Conservation (phyloP, 2,888 invertebrate genomes). For the Lithosia quadra region DNA sequence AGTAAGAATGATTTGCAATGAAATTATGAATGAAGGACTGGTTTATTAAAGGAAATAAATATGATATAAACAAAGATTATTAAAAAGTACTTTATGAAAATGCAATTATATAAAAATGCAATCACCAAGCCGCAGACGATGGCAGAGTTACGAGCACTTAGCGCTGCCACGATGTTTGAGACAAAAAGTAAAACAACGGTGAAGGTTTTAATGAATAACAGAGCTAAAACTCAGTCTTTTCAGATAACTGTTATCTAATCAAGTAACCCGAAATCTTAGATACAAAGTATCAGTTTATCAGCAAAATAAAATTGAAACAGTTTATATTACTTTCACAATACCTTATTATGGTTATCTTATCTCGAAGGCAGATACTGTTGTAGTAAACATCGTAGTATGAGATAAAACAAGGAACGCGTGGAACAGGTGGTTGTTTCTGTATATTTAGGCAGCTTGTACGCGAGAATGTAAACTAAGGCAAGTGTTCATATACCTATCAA, state of each 20-base stretch:
- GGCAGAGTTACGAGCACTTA: not conserved
- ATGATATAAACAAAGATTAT: too few relatives aligned
- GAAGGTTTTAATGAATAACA: not conserved
- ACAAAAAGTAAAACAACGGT: not conserved
- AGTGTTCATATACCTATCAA: not conserved
- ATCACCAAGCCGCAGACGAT: not conserved
- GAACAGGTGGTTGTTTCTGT: conserved; percentile 52
- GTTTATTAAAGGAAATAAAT: too few relatives aligned
- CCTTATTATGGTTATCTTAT: conserved; percentile 45
- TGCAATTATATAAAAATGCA: not conserved
- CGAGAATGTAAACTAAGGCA: not conserved
- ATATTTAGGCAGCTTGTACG: conserved; percentile 8
- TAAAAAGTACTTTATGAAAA: too few relatives aligned
- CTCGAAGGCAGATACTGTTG: conserved; percentile 34
- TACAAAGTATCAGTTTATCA: conserved; percentile 22
- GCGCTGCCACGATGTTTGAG: not conserved
- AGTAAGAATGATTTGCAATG: not conserved
- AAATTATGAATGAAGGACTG: not conserved
- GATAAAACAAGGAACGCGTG: conserved; percentile 52
- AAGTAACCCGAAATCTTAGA: conserved; percentile 35
- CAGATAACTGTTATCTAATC: conserved; percentile 44
- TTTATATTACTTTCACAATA: conserved; percentile 50
- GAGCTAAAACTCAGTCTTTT: conserved; percentile 4
- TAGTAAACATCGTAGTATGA: conserved; percentile 80
- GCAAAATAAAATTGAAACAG: conserved; percentile 52